These are phyloP conservation scores for Megastigmus dorsalis DNA, from an alignment of 2,888 invertebrate genomes.

Conservation along the genomic window DNA sequence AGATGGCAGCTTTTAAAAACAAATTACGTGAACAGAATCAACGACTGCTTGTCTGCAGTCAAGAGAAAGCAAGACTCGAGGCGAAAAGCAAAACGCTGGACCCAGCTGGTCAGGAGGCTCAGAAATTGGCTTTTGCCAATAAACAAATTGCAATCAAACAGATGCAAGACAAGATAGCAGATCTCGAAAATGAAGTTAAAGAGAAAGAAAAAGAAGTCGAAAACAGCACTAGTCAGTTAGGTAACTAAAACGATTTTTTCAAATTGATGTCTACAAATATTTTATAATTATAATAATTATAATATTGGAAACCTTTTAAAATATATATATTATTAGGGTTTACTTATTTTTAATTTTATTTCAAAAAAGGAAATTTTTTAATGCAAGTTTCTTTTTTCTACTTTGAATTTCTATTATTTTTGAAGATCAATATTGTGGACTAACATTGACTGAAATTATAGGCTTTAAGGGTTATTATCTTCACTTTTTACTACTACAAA, in stretches of 20 bases:
- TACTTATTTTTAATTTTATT: no score
- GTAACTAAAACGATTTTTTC: constrained; percentile 7
- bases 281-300: not conserved
- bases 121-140: constrained; percentile 80
- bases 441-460: no score
- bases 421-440: no score
- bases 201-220: constrained; percentile 52
- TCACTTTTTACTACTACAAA: no score
- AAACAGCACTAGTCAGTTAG: constrained; percentile 47
- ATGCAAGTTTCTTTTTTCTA: no score
- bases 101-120: constrained; percentile 76
- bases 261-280: not conserved
- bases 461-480: no score
- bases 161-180: constrained; percentile 83
- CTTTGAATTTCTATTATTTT: no score
- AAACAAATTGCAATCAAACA: constrained; percentile 85
- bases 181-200: constrained; percentile 80
- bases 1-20: constrained; percentile 88
- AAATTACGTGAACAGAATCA: constrained; percentile 90
- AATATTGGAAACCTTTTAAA: not conserved
- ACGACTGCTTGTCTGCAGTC: constrained; percentile 85
- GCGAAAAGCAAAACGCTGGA: constrained; percentile 80
- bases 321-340: no score
- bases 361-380: no score
- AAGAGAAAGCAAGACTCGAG: constrained; percentile 88